Evolutionary conservation across 2,113 vertebrate genomes (phyloP), one percentile per base, ranked within the genome.

Genomic region (Ophthalmotilapia sp.): DNA sequence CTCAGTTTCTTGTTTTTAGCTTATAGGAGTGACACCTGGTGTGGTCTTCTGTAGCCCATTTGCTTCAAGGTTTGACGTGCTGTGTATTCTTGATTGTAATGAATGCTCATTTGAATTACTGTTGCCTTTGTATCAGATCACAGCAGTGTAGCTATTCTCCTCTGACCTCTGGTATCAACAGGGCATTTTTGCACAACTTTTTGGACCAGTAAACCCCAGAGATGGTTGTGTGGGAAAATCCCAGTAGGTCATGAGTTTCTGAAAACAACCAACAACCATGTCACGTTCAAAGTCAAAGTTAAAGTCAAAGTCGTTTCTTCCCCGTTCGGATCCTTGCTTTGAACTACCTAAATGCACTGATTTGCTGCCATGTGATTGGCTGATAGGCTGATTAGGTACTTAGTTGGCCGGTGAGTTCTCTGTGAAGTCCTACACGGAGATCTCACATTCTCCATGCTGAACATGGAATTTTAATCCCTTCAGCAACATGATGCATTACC

Each of bases 401-500:
- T 70, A 42, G 38, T 1, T 70, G 38, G 38, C 7, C 0, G 12
- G 38, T 73, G 65, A 73, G 6, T 21, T 70, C 26, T 23, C 38
- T 33, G 40, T 85, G 51, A 81, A 54, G 54, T 87, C 75, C 54
- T 73, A 58, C 3, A 6, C 5, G 17, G 6, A 2, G 40, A 6
- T 53, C 65, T 38, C 3, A 9, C 11, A 8, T 80, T 83, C 75
- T 75, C 60, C 31, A 53, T 80, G 68, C 81, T 79, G 65, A 88
- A 29, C 80, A 86, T 68, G 17, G 19, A 38, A 83, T 55, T 75
- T 58, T 31, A 33, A 70, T 33, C 14, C 80, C 47, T 58, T 14
- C 17, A 77, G 19, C 58, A 55, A 68, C 31, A 65, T 3, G 7
- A 42, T 51, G 14, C 17, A 21, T 19, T 9, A n/a, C 47, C 36